Evolutionary conservation across 2,888 invertebrate species (phyloP).

Genomic region (Sisyra nigra): DNA sequence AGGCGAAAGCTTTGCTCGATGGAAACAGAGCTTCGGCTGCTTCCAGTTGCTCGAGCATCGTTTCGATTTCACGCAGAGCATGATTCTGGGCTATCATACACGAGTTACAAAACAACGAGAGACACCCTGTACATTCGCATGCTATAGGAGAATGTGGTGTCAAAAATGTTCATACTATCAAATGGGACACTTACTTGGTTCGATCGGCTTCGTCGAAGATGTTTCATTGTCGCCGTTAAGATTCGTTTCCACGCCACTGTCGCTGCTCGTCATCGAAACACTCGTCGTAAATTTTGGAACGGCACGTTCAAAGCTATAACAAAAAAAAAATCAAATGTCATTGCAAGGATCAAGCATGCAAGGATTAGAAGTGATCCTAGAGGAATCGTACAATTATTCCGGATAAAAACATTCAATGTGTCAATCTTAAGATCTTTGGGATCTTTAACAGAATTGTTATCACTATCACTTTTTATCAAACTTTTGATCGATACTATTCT

Average conservation of each 20-base stretch:
- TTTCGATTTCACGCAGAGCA: conserved; percentile 58
- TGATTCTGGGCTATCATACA: conserved; percentile 57
- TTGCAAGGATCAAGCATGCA: no score
- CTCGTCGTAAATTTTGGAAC: neutral
- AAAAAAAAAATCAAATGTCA: neutral
- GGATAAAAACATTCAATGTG: no score
- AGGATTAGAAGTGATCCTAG: no score
- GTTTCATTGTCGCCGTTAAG: neutral
- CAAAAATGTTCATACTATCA: no score
- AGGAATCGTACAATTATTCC: no score
- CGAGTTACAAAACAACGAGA: conserved; percentile 50
- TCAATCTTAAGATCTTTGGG: no score
- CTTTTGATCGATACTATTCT: no score
- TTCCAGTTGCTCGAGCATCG: conserved; percentile 55
- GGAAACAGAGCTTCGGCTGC: conserved; percentile 69
- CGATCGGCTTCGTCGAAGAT: no score
- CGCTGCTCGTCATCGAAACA: conserved; percentile 18
- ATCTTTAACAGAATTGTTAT: no score
- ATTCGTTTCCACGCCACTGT: conserved; percentile 18
- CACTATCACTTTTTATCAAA: no score
- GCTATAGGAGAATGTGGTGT: no score
- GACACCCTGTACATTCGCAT: conserved; percentile 43
- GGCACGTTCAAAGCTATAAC: neutral
- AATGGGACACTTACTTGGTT: no score
- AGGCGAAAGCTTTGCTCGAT: conserved; percentile 62